phyloP scores from a whole-genome alignment of 2,113 vertebrate genomes.

The Narcine bancroftii region DNA sequence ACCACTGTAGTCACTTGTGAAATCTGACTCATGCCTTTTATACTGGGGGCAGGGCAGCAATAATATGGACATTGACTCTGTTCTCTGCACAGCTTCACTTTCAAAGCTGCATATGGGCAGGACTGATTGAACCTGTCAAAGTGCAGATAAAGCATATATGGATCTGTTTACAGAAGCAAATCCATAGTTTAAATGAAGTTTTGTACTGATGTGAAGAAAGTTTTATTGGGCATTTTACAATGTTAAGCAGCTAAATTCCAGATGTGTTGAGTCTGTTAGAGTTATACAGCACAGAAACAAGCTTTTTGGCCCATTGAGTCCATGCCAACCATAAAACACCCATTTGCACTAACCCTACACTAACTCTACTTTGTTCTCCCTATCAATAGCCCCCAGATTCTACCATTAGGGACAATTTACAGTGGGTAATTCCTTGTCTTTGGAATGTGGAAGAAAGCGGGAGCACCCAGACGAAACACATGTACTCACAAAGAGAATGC shows the following conservation, averaged over 20 bases:
- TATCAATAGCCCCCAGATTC: too few species aligned
- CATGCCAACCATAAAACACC: too few species aligned
- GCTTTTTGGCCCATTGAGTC: too few species aligned
- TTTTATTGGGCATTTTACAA: neutral
- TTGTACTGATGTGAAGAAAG: neutral
- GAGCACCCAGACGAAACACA: too few species aligned
- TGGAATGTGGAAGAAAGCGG: too few species aligned
- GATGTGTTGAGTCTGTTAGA: neutral
- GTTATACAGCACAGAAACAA: too few species aligned
- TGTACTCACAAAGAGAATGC: too few species aligned
- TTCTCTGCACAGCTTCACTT: neutral
- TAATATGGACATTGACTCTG: neutral
- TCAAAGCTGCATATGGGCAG: neutral
- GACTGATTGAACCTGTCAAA: neutral
- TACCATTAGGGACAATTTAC: too few species aligned
- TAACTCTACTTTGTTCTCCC: too few species aligned
- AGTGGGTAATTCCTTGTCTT: too few species aligned
- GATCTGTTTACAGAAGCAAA: neutral
- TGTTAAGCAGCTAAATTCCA: neutral
- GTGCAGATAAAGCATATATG: neutral
- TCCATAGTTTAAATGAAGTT: neutral
- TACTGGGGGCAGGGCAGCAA: neutral
- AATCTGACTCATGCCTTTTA: neutral
- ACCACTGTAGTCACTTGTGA: neutral
- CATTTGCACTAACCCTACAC: too few species aligned